Evolutionary conservation across 2,888 invertebrate species (phyloP).

Genomic region (Opisthograptis luteolata): DNA sequence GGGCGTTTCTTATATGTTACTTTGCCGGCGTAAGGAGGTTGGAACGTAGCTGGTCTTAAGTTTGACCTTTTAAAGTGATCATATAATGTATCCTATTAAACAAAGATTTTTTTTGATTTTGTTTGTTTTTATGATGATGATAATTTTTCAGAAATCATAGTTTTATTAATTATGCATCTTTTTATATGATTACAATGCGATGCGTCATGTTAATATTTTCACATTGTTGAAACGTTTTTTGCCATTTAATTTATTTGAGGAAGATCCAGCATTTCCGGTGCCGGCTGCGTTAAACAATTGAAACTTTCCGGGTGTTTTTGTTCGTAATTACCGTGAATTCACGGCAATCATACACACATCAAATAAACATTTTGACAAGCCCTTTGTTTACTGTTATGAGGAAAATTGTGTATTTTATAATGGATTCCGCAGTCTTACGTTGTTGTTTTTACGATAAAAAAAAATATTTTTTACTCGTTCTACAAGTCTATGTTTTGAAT

Average conservation of each 20-base stretch:
- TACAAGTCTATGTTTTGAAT: no score
- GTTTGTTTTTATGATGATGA: no score
- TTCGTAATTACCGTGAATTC: constrained; percentile 31
- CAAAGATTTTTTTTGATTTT: no score
- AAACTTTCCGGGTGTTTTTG: constrained; percentile 6
- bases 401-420: constrained; percentile 16
- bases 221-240: neutral
- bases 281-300: constrained; percentile 5
- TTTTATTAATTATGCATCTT: no score
- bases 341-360: constrained; percentile 27
- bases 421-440: neutral
- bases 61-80: no score
- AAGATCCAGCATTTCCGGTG: constrained; percentile 2
- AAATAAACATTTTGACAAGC: constrained; percentile 31
- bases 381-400: constrained; percentile 42
- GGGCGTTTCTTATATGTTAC: no score
- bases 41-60: no score
- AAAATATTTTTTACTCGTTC: neutral
- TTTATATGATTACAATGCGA: neutral
- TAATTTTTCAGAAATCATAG: no score
- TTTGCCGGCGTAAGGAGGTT: no score
- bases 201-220: neutral
- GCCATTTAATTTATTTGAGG: neutral
- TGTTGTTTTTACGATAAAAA: constrained; percentile 12
- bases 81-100: no score